Conservation (phyloP, 92 coral and sea anemone species). For the Paramuricea clavata region DNA sequence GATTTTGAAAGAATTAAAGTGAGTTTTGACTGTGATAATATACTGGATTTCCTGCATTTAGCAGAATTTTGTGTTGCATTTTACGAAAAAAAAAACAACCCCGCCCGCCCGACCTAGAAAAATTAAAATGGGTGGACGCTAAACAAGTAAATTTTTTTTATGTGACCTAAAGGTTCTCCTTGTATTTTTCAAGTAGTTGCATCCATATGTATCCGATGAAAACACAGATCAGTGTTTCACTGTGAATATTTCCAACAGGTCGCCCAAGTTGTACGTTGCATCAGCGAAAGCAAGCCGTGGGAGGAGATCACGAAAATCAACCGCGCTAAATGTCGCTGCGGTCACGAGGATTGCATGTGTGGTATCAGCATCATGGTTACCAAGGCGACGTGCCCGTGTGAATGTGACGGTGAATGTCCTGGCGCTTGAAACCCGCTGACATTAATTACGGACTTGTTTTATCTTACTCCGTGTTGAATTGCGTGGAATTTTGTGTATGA, state of each 20-base stretch:
- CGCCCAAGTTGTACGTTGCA: conserved; percentile 40
- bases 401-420: conserved; percentile 41
- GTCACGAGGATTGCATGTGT: conserved; percentile 48
- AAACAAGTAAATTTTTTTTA: too few relatives aligned
- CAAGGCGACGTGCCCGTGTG: conserved; percentile 43
- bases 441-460: background rate
- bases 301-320: conserved; percentile 39
- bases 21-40: too few relatives aligned
- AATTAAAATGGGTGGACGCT: too few relatives aligned
- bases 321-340: conserved; percentile 45
- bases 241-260: conserved; percentile 2
- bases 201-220: too few relatives aligned
- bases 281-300: conserved; percentile 47
- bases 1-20: too few relatives aligned
- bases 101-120: too few relatives aligned
- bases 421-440: conserved; percentile 29
- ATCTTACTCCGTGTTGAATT: background rate
- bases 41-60: too few relatives aligned
- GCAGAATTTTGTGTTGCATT: too few relatives aligned
- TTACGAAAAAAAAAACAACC: too few relatives aligned
- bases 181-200: too few relatives aligned
- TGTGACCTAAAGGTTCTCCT: too few relatives aligned
- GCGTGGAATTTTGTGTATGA: background rate
- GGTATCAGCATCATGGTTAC: conserved; percentile 49
- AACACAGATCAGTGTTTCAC: background rate